Percentiles rank a stretch among this genome's conserved stretches.
Evolutionary conservation across 1,140 invertebrate species (phyloP).

Genomic region (Dolichoris vasculosae): DNA sequence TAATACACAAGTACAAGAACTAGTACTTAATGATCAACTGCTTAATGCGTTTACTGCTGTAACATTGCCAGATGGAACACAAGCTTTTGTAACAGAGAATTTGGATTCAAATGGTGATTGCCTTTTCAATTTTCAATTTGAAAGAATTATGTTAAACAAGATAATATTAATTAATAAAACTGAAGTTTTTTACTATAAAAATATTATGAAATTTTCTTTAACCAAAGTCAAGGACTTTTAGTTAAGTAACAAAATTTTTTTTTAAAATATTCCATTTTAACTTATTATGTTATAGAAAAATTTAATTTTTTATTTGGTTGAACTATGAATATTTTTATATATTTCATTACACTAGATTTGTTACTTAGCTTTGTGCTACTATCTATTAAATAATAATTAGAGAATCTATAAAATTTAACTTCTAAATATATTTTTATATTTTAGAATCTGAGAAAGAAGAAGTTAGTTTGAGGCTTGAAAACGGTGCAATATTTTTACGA

Average conservation of each 20-base stretch:
- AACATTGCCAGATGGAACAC: slow-evolving; percentile 68
- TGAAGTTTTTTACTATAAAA: not conserved
- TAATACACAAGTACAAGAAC: slow-evolving; percentile 58
- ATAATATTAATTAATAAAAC: not conserved
- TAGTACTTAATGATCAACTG: slow-evolving; percentile 64
- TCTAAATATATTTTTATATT: slow-evolving; percentile 24
- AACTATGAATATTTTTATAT: too few relatives aligned
- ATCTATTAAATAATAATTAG: too few relatives aligned
- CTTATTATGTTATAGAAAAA: not conserved
- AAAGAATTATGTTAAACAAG: not conserved
- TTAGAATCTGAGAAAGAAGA: slow-evolving; percentile 56
- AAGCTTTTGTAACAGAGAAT: slow-evolving; percentile 66
- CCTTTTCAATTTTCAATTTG: not conserved
- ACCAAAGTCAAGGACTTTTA: too few relatives aligned
- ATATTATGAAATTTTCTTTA: too few relatives aligned
- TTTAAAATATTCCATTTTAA: not conserved
- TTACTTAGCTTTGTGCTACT: too few relatives aligned
- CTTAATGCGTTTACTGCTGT: slow-evolving; percentile 65
- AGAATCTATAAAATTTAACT: not conserved
- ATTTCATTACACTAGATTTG: too few relatives aligned
- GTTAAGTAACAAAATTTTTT: not conserved
- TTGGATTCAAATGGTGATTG: slow-evolving; percentile 58
- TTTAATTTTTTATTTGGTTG: not conserved
- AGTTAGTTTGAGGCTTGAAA: slow-evolving; percentile 56
- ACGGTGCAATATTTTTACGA: slow-evolving; percentile 61